Evolutionary conservation across 2,113 vertebrate species (phyloP).

Genomic region (Psephotus haematonotus): DNA sequence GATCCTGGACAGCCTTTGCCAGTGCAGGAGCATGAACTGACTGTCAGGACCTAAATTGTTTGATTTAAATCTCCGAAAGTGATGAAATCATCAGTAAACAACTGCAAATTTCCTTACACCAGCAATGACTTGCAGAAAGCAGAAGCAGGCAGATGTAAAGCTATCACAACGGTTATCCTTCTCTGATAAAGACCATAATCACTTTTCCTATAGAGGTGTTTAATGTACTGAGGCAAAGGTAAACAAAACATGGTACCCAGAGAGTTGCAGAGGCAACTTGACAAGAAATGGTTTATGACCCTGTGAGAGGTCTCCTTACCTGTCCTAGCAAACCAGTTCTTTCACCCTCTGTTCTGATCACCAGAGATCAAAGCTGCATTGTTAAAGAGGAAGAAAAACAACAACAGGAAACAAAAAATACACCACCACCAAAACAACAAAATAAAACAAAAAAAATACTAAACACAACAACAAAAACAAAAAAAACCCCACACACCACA

Average conservation of each 20-base stretch:
- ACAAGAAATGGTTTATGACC: background rate
- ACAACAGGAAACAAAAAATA: background rate
- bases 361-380: background rate
- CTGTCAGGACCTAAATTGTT: background rate
- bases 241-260: background rate
- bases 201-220: fast-evolving
- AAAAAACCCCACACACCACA: background rate
- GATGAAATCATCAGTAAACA: background rate
- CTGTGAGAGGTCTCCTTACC: background rate
- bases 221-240: background rate
- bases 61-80: background rate
- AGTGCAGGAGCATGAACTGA: background rate
- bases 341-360: background rate
- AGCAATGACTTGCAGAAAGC: background rate
- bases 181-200: background rate
- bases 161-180: background rate
- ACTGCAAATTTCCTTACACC: background rate
- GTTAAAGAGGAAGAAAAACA: background rate
- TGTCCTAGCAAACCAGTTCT: background rate
- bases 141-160: background rate
- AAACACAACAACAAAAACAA: background rate
- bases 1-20: background rate
- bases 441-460: background rate
- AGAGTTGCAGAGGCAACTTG: background rate
- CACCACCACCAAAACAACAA: background rate